A percentile compares a stretch with the other conserved stretches of the same genome.
These are phyloP conservation scores for Plutella xylostella DNA, from an alignment of 2,888 invertebrate genomes.

Conservation along the genomic window DNA sequence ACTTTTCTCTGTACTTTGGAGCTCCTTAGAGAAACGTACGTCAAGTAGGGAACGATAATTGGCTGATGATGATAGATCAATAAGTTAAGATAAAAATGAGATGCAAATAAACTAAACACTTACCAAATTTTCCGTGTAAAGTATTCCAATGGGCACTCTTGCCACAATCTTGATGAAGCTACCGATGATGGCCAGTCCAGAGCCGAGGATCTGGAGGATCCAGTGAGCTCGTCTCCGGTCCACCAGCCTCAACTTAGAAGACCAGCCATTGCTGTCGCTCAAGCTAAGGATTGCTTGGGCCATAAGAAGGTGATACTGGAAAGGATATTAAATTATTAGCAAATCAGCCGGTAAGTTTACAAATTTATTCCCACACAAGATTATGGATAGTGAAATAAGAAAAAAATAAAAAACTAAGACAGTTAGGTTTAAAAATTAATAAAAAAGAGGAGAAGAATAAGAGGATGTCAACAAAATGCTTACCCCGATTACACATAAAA, in stretches of 20 bases:
- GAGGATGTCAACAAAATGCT: no score
- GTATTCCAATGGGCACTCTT: slow-evolving; percentile 34
- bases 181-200: slow-evolving; percentile 40
- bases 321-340: slow-evolving; percentile 9
- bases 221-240: slow-evolving; percentile 45
- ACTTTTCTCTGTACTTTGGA: no score
- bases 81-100: no score
- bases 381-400: no score
- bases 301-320: slow-evolving; percentile 52
- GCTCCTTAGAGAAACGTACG: no score
- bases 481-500: slow-evolving; percentile 52
- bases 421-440: no score
- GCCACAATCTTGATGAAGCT: slow-evolving; percentile 34
- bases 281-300: slow-evolving; percentile 42
- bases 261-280: slow-evolving; percentile 45
- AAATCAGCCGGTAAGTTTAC: no score
- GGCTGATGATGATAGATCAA: no score
- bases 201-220: slow-evolving; percentile 42
- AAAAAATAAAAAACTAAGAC: no score
- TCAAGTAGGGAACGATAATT: no score
- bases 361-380: no score
- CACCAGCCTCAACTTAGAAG: slow-evolving; percentile 31
- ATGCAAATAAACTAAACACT: slow-evolving; percentile 9
- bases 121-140: slow-evolving; percentile 40
- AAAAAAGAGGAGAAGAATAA: no score